Percentiles rank a stretch among this genome's conserved stretches.
These are phyloP conservation scores for Phaethornis superciliosus DNA, from an alignment of 2,113 vertebrate species.

Conservation along the genomic window DNA sequence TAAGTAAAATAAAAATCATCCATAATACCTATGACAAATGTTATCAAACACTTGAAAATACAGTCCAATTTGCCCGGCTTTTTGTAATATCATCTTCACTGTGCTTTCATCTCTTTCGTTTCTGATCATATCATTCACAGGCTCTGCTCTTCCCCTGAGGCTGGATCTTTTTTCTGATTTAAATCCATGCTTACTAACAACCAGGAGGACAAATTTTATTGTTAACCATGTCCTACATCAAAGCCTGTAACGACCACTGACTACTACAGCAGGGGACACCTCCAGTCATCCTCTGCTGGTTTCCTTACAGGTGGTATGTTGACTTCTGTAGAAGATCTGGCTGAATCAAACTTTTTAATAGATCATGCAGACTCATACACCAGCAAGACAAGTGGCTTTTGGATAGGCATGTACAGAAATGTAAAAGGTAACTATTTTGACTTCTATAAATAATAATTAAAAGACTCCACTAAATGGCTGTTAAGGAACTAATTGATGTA, in stretches of 20 bases:
- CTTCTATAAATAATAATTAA: not conserved
- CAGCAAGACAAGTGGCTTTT: slow-evolving; percentile 81
- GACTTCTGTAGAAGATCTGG: slow-evolving; percentile 78
- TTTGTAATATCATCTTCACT: not conserved
- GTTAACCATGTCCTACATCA: not conserved
- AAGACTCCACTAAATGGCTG: not conserved
- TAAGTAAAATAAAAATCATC: not conserved
- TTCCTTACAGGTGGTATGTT: slow-evolving; percentile 76
- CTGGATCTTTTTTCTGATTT: not conserved
- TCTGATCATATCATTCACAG: not conserved
- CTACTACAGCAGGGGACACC: not conserved
- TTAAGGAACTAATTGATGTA: not conserved
- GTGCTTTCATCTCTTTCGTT: not conserved
- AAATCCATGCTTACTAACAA: not conserved
- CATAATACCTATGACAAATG: not conserved
- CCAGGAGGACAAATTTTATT: not conserved
- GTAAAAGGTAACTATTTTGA: slow-evolving; percentile 75
- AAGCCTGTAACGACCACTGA: not conserved
- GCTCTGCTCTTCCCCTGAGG: not conserved
- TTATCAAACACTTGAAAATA: not conserved
- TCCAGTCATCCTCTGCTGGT: accelerated
- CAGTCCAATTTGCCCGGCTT: not conserved
- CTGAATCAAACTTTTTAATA: slow-evolving; percentile 82
- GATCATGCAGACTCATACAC: slow-evolving; percentile 80
- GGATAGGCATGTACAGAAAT: slow-evolving; percentile 88